Base-by-base conservation (phyloP, 2,888 invertebrate genomes). In the Oligia fasciuncula region DNA sequence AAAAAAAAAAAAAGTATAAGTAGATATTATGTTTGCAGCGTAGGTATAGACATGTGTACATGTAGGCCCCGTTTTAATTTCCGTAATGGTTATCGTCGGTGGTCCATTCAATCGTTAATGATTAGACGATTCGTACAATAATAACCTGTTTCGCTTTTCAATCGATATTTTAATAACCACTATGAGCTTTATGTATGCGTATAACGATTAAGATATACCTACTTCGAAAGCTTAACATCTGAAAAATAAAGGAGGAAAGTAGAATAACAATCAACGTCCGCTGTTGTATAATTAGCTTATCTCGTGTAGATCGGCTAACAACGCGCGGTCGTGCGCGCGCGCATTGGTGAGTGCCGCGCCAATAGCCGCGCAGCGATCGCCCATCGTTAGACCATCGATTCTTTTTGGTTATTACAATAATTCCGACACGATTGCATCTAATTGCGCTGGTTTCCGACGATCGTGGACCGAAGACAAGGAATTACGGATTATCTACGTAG, bases 361-460 rank as follows among this genome's bases (percentile, higher is more conserved):
- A 97, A 96, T 97, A 91, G 93, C 93, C 90, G 92, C 81, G 89
- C 95, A 86, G 88, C 94, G 91, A 93, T 93, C 94, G 91, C 89
- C 91, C 93, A 92, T 95, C 93, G 94, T 95, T 95, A 94, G 93
- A 94, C 88, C 91, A 95, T 95, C 94, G 94, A 96, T 96, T 96
- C 94, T 96, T 96, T 96, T 96, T 94, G 93, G 94, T 97, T 96
- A 97, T 96, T 96, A 97, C 95, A 96, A 97, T 97, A 96, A 97
- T 96, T 96, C 93, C 94, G 90, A 93, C 95, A 95, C 95, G 95
- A 97, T 95, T 95, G 94, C 94, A 93, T 94, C 94, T 97, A 96
- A 97, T 97, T 96, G 96, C 95, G 93, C 93, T 92, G 92, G 93
- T 95, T 95, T 94, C 95, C 94, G 94, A 94, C 90, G 93, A 94